A percentile compares a stretch with the other conserved stretches of the same genome.
phyloP scores from a whole-genome alignment of 2,113 vertebrate species.

The Menidia beryllina region DNA sequence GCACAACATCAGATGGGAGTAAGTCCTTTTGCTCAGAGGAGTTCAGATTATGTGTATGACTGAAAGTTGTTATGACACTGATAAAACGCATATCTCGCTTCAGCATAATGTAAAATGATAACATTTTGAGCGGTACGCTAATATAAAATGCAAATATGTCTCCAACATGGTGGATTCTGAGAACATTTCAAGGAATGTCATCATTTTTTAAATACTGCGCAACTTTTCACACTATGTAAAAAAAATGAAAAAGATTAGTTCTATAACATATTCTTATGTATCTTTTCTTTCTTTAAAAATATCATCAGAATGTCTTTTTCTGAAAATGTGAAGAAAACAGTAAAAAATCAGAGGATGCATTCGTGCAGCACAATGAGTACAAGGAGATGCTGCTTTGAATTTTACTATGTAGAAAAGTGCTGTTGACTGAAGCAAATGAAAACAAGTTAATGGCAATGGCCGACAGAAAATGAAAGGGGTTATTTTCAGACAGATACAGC shows the following conservation, averaged over 20 bases:
- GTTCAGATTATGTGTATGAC: not conserved
- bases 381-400: constrained; percentile 1
- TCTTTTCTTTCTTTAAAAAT: not conserved
- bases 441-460: not conserved
- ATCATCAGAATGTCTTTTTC: not conserved
- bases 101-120: too few relatives aligned
- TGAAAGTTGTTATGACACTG: not conserved
- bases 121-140: too few relatives aligned
- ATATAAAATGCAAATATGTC: too few relatives aligned
- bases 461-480: constrained; percentile 9
- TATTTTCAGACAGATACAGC: constrained; percentile 18
- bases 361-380: not conserved
- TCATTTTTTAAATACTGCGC: too few relatives aligned
- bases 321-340: not conserved
- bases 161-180: too few relatives aligned
- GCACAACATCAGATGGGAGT: not conserved
- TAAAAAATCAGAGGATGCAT: not conserved
- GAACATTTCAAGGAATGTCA: too few relatives aligned
- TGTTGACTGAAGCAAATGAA: constrained; percentile 15
- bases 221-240: too few relatives aligned
- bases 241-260: too few relatives aligned
- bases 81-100: not conserved
- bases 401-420: not conserved
- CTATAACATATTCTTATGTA: constrained; percentile 13
- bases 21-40: not conserved